These are phyloP conservation scores for Phoenicopterus ruber DNA, from an alignment of 2,113 vertebrate species.

Conservation along the genomic window DNA sequence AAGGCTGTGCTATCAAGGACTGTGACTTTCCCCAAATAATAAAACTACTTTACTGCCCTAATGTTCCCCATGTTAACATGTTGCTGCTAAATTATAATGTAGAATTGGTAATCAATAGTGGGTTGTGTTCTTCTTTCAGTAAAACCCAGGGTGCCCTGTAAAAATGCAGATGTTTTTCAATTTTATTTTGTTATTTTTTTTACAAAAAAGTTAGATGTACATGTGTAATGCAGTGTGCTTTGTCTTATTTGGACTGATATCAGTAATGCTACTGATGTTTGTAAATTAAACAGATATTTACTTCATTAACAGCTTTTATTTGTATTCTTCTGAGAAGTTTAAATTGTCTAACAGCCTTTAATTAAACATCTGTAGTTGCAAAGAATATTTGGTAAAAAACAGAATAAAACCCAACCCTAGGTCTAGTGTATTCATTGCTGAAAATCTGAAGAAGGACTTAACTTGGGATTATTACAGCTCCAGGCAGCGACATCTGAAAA, in stretches of 20 bases:
- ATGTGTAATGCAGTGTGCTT: conserved; percentile 90
- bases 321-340: conserved; percentile 71
- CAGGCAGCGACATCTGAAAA: neutral
- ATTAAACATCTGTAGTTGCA: conserved; percentile 12
- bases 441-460: neutral
- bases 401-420: neutral
- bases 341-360: neutral
- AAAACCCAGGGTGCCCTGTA: conserved; percentile 80
- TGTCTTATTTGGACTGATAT: conserved; percentile 92
- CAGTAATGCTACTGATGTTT: conserved; percentile 95
- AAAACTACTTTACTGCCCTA: conserved; percentile 92
- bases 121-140: conserved; percentile 82
- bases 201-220: conserved; percentile 82
- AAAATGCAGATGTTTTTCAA: conserved; percentile 77
- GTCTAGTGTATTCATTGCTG: conserved; percentile 14
- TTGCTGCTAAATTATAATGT: conserved; percentile 98
- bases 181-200: conserved; percentile 73
- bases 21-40: conserved; percentile 89
- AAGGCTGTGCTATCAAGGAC: conserved; percentile 87
- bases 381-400: neutral
- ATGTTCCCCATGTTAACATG: conserved; percentile 90
- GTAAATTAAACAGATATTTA: conserved; percentile 98
- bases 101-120: conserved; percentile 89
- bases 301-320: conserved; percentile 80
- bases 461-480: neutral